Percentiles rank a stretch among this genome's conserved stretches.
These are phyloP conservation scores for Natator depressus DNA, from an alignment of 2,113 vertebrate genomes.

Conservation along the genomic window DNA sequence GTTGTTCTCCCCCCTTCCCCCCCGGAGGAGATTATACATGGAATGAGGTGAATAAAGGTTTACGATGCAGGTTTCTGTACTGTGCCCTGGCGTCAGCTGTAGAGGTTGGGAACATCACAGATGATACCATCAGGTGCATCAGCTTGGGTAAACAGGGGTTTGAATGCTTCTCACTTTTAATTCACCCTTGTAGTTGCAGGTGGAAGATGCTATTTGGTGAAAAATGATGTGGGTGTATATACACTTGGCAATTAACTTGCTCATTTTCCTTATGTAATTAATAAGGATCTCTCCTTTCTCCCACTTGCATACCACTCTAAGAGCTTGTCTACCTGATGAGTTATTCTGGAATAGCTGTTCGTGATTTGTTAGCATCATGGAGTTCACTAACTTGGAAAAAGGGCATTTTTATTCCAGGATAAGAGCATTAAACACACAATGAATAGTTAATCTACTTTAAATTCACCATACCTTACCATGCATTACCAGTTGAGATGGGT, in stretches of 20 bases:
- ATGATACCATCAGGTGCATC: background rate
- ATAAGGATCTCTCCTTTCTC: background rate
- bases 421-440: background rate
- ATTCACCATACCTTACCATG: background rate
- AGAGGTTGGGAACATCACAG: background rate
- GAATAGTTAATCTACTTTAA: background rate
- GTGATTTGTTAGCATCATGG: background rate
- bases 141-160: fast-evolving
- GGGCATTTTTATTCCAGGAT: background rate
- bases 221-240: background rate
- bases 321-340: background rate
- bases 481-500: conserved; percentile 4
- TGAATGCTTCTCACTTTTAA: background rate
- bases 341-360: background rate
- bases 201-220: background rate
- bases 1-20: background rate
- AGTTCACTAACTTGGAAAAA: background rate
- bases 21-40: background rate
- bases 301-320: fast-evolving
- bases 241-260: fast-evolving
- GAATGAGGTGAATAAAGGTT: background rate
- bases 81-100: fast-evolving
- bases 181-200: fast-evolving
- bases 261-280: background rate
- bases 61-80: fast-evolving